These are phyloP conservation scores for Drosophila maculinotata DNA, from an alignment of 2,888 invertebrate species.

Conservation along the genomic window DNA sequence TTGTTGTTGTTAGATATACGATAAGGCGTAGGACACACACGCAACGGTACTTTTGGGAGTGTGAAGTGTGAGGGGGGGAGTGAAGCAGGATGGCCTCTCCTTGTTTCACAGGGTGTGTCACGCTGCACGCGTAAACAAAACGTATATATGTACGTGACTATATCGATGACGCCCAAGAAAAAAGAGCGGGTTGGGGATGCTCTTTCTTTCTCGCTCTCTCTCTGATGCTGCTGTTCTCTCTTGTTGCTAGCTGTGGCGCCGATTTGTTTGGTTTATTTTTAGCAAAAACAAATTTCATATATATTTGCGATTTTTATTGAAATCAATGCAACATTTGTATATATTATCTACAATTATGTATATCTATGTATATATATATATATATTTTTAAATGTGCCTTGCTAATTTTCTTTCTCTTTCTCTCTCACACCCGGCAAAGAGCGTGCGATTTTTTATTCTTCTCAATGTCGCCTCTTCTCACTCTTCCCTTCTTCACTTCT, in stretches of 20 bases:
- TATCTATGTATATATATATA: constrained; percentile 1
- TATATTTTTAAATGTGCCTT: constrained; percentile 36
- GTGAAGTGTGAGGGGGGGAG: not conserved
- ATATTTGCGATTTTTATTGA: constrained; percentile 60
- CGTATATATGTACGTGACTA: constrained; percentile 26
- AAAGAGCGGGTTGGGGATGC: not conserved
- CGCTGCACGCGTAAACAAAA: constrained; percentile 50
- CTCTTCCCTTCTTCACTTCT: constrained; percentile 12
- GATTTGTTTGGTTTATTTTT: constrained; percentile 65
- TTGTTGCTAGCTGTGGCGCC: constrained; percentile 53
- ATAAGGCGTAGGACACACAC: constrained; percentile 41
- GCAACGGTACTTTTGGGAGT: constrained; percentile 13
- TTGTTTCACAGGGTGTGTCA: constrained; percentile 51
- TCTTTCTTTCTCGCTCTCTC: constrained; percentile 16
- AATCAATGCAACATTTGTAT: constrained; percentile 43
- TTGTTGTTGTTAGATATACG: constrained; percentile 37
- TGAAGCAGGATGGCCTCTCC: constrained; percentile 23
- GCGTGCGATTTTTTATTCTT: constrained; percentile 30
- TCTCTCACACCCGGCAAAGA: constrained; percentile 44
- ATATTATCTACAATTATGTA: constrained; percentile 6
- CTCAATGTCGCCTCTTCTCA: not conserved
- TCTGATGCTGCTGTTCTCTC: constrained; percentile 27
- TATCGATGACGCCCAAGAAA: constrained; percentile 51
- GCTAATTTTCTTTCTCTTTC: constrained; percentile 30
- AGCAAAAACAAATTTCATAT: constrained; percentile 53